Conservation (phyloP, 2,113 vertebrate species). For the Pavo muticus region DNA sequence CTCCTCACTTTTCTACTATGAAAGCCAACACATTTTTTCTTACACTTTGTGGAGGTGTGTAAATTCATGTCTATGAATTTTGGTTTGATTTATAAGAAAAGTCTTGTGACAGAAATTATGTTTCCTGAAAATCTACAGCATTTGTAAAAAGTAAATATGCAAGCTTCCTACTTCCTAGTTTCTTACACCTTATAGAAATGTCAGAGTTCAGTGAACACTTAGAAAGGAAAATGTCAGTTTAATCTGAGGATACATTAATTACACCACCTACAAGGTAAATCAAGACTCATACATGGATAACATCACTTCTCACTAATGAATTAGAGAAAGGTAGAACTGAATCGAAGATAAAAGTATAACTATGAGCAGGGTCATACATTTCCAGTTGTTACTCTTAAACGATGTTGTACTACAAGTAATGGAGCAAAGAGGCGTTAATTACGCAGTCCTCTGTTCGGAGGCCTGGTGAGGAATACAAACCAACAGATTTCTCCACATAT, state of each 20-base stretch:
- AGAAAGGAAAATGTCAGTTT: background rate
- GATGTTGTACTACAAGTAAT: background rate
- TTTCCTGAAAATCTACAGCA: background rate
- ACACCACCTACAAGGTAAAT: background rate
- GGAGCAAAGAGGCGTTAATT: background rate
- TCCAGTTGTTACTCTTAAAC: background rate
- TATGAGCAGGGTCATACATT: background rate
- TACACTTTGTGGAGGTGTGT: background rate
- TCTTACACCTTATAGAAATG: background rate
- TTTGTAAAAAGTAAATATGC: background rate
- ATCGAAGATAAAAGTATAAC: background rate
- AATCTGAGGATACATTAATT: background rate
- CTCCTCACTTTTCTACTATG: background rate
- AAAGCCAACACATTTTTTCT: background rate
- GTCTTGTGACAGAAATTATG: background rate
- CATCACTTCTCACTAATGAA: background rate
- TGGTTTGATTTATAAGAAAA: background rate
- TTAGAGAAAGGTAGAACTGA: background rate
- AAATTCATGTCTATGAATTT: background rate
- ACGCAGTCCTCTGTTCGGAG: accelerated
- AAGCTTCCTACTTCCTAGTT: background rate
- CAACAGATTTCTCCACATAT: accelerated
- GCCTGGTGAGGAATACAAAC: background rate
- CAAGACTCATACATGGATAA: background rate
- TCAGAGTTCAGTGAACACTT: background rate